Evolutionary conservation across 2,797 vertebrate genomes (phyloP).

Genomic region (Ambastaia sidthimunki): DNA sequence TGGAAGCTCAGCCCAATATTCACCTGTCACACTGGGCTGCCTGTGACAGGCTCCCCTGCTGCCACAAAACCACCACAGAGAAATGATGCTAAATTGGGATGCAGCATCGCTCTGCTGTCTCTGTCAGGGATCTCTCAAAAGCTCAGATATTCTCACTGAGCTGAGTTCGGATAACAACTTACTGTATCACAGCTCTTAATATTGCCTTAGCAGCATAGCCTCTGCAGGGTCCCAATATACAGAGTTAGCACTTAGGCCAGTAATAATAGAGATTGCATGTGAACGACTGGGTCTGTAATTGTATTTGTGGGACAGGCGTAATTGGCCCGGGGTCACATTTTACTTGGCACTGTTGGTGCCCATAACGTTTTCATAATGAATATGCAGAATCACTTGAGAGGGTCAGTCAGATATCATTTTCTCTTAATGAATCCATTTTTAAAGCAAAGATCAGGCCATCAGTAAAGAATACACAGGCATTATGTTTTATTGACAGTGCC

Average conservation of each 20-base stretch:
- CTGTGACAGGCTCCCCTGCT: conserved; percentile 53
- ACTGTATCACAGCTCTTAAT: conserved; percentile 43
- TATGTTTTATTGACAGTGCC: conserved; percentile 53
- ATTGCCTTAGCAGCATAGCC: conserved; percentile 26
- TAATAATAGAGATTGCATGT: conserved; percentile 47
- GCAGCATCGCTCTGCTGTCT: conserved; percentile 45
- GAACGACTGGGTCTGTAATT: conserved; percentile 47
- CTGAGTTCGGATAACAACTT: conserved; percentile 44
- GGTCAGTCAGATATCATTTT: conserved; percentile 46
- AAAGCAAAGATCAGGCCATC: conserved; percentile 57
- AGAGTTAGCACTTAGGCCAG: conserved; percentile 43
- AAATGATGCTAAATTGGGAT: conserved; percentile 57
- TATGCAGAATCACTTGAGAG: conserved; percentile 52
- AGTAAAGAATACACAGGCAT: conserved; percentile 56
- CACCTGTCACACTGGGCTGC: conserved; percentile 59
- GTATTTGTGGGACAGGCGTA: conserved; percentile 55
- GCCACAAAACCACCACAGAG: conserved; percentile 45
- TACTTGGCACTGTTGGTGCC: conserved; percentile 52
- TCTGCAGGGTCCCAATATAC: conserved; percentile 18
- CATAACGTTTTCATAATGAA: conserved; percentile 53
- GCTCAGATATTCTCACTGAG: conserved; percentile 52
- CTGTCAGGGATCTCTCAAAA: conserved; percentile 49
- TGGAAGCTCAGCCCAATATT: conserved; percentile 53
- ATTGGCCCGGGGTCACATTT: conserved; percentile 57
- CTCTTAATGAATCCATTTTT: conserved; percentile 58